A percentile compares a stretch with the other conserved stretches of the same genome.
phyloP scores from a whole-genome alignment of 2,113 vertebrate species.

The Tragelaphus imberbis region DNA sequence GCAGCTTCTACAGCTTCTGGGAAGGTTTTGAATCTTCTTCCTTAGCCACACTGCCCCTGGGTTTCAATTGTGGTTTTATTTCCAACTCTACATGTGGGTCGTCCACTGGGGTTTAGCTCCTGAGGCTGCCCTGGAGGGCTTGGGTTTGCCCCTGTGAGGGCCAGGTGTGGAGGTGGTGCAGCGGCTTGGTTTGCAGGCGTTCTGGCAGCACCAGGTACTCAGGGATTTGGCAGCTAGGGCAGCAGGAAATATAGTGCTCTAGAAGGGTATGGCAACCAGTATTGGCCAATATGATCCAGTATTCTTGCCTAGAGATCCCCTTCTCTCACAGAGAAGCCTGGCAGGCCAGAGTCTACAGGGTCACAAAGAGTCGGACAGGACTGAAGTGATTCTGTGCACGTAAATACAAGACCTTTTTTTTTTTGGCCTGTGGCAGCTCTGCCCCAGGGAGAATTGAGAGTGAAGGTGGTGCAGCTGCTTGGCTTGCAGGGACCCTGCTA shows the following conservation, averaged over 20 bases:
- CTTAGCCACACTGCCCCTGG: background rate
- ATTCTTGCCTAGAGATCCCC: background rate
- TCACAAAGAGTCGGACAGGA: background rate
- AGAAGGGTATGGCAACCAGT: background rate
- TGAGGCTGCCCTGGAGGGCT: background rate
- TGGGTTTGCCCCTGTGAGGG: background rate
- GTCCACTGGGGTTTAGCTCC: background rate
- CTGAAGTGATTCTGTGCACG: rapidly evolving
- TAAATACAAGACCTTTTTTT: background rate
- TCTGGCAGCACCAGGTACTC: background rate
- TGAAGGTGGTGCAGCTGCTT: background rate
- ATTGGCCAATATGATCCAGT: background rate
- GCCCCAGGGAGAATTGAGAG: background rate
- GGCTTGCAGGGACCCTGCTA: background rate
- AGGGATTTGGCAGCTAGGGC: background rate
- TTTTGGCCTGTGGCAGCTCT: background rate
- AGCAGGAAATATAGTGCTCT: background rate
- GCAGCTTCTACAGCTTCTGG: background rate
- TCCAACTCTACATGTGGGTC: background rate
- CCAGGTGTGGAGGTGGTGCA: background rate
- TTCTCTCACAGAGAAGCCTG: background rate
- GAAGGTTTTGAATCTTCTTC: background rate
- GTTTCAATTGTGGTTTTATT: background rate
- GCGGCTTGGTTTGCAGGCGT: background rate
- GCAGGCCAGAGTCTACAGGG: background rate